Percentiles rank a stretch among this genome's conserved stretches.
phyloP scores from a whole-genome alignment of 2,113 vertebrate genomes.

The Petrocephalus microphthalmus region DNA sequence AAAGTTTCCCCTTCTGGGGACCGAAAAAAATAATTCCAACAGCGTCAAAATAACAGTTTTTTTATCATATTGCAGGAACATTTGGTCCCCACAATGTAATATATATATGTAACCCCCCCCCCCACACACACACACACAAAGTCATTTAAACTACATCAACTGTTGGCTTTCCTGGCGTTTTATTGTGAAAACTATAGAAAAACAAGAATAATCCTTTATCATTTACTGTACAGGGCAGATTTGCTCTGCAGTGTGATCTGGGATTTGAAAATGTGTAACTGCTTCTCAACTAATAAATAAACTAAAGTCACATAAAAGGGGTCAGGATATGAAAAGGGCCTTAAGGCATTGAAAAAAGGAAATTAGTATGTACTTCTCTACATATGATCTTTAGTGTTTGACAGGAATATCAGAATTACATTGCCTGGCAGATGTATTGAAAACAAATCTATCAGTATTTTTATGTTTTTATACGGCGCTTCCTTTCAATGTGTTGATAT shows the following conservation, averaged over 20 bases:
- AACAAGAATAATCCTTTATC: not conserved
- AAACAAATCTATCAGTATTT: too few species aligned
- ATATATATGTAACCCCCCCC: not conserved
- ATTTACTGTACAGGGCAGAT: not conserved
- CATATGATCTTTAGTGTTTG: not conserved
- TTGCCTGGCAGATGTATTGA: not conserved
- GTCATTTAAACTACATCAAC: not conserved
- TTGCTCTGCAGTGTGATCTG: not conserved
- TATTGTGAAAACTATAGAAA: not conserved
- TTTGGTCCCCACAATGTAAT: not conserved
- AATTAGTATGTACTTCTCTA: not conserved
- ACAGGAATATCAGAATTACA: not conserved
- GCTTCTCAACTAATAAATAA: not conserved
- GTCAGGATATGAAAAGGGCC: not conserved
- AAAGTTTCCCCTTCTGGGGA: not conserved
- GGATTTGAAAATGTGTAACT: not conserved
- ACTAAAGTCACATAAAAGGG: not conserved
- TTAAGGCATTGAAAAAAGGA: not conserved
- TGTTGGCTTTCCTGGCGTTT: not conserved
- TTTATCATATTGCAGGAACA: not conserved
- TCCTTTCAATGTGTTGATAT: not conserved
- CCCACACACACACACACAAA: not conserved
- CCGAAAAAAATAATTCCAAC: not conserved
- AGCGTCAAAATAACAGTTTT: not conserved
- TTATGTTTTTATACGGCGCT: too few species aligned